Evolutionary conservation across 2,888 invertebrate genomes (phyloP), one percentile per base, ranked within the genome.

Genomic region (Hyppa rectilinea): DNA sequence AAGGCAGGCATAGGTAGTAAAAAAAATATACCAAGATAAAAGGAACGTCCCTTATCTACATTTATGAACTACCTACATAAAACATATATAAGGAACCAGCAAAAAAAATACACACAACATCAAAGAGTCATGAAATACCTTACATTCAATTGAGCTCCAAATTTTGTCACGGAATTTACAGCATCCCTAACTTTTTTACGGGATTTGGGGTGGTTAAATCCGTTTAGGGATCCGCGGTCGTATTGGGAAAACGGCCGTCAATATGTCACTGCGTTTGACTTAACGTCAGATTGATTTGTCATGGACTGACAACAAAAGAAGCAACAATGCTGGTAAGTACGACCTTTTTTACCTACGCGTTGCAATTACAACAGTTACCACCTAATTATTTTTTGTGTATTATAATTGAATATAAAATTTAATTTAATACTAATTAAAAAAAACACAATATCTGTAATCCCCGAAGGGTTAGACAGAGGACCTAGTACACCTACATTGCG

Each of bases 111-210:
- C 55, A 69, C 43, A 52, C 38, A 50, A 66, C 63, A 83, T 83
- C 76, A 83, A 81, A 65, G 52, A 56, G 47, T 64, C 73, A 70
- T 79, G 70, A 84, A 84, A 82, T 83, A 71, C 73, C 78, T 84
- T 62, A 80, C 81, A 84, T 84, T 84, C 85, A 83, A 83, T 83
- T 83, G 85, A 80, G 75, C 76, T 78, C 78, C 80, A 82, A 82
- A 74, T 82, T 83, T 76, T 58, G 80, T 80, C 80, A 60, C 78
- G 52, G 62, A 84, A 82, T 83, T 83, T 82, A 82, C 77, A 80
- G 59, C 82, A 47, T 34, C 55, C 77, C 66, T 80, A 75, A 84
- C 80, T 81, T 80, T 82, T 83, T 82, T 84, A 83, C 84, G 84
- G 80, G 65, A 50, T 66, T 62, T 60, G 26, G 75, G 77, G 55